Conservation (phyloP, 2,888 invertebrate genomes). For the Gymnoscelis rufifasciata region DNA sequence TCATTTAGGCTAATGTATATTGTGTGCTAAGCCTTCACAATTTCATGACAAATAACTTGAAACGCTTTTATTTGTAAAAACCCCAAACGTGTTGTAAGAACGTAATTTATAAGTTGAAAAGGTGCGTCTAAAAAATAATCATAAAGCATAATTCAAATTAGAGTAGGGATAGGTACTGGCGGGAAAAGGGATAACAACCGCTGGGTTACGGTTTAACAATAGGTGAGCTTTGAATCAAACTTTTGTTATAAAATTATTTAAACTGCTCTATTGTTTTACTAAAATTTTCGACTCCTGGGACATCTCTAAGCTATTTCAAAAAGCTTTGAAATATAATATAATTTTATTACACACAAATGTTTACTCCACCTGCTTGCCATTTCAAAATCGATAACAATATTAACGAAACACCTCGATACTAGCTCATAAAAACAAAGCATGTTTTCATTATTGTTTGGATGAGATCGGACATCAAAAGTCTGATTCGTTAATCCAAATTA, state of each 20-base stretch:
- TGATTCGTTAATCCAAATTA: too few relatives aligned
- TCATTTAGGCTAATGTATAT: background rate
- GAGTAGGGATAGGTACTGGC: background rate
- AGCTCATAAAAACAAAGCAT: too few relatives aligned
- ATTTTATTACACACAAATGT: too few relatives aligned
- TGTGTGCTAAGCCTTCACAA: too few relatives aligned
- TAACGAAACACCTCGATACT: too few relatives aligned
- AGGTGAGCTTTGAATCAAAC: conserved; percentile 1
- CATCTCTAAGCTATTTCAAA: too few relatives aligned
- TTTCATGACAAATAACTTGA: too few relatives aligned
- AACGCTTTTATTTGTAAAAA: background rate
- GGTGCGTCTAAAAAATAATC: conserved; percentile 10
- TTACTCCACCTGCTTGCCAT: too few relatives aligned
- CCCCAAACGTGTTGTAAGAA: conserved; percentile 7
- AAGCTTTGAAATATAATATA: too few relatives aligned
- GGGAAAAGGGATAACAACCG: conserved; percentile 5
- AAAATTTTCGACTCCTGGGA: background rate
- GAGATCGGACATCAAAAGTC: too few relatives aligned
- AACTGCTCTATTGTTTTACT: background rate
- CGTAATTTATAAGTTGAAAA: conserved; percentile 4
- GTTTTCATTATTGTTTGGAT: too few relatives aligned
- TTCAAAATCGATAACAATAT: too few relatives aligned
- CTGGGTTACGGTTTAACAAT: conserved; percentile 1
- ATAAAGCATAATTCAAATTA: conserved; percentile 6
- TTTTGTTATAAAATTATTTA: background rate